These are phyloP conservation scores for Mus spicilegus DNA, from an alignment of 2,113 vertebrate genomes.

Conservation along the genomic window DNA sequence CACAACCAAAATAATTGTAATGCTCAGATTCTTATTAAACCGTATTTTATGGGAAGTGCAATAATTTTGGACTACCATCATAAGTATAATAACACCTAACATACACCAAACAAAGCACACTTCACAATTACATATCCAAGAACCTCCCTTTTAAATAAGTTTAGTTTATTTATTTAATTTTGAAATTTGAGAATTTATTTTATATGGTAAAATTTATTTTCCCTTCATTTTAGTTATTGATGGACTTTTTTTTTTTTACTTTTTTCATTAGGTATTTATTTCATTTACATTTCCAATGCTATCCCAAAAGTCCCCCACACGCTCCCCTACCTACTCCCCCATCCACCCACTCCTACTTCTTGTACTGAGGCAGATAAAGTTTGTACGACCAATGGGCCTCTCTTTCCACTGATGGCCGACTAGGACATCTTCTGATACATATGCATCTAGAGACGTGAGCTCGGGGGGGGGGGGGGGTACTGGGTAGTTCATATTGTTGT, in stretches of 20 bases:
- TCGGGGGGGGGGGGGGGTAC: too few relatives aligned
- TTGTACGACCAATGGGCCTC: too few relatives aligned
- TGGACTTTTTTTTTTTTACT: background rate
- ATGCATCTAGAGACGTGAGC: too few relatives aligned
- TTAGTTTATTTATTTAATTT: background rate
- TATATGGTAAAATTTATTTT: background rate
- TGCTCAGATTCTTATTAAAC: background rate
- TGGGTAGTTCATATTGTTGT: too few relatives aligned
- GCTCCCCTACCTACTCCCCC: too few relatives aligned
- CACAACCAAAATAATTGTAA: background rate
- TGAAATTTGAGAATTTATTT: background rate
- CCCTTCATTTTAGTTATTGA: background rate
- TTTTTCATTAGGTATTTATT: too few relatives aligned
- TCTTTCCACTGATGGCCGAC: too few relatives aligned
- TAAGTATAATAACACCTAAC: background rate
- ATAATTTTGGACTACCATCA: background rate
- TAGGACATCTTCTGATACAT: too few relatives aligned
- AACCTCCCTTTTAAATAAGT: background rate
- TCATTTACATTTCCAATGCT: too few relatives aligned
- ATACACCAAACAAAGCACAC: background rate
- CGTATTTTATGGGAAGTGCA: background rate
- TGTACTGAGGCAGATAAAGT: too few relatives aligned
- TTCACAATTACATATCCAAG: background rate
- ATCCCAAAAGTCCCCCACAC: too few relatives aligned
- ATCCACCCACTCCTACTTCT: too few relatives aligned